These are phyloP conservation scores for Tribolium castaneum DNA, from an alignment of 1,140 invertebrate species.

Conservation along the genomic window DNA sequence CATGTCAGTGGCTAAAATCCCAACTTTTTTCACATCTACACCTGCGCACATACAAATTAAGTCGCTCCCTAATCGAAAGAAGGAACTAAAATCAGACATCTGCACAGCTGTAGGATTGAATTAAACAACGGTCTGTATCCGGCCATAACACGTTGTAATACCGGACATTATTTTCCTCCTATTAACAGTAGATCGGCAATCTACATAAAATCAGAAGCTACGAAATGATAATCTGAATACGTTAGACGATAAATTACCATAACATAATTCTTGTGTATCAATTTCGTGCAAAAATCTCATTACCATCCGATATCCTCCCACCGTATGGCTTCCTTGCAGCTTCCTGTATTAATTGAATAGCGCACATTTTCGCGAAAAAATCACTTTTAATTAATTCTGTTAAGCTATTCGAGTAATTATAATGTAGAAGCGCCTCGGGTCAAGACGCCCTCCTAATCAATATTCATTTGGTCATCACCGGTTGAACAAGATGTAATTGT, in stretches of 20 bases:
- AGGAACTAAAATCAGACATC: too few species aligned
- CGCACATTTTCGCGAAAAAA: background rate
- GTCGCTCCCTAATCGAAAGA: too few species aligned
- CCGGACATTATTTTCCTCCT: background rate
- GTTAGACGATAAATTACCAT: background rate
- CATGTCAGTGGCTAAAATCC: background rate
- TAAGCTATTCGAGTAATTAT: background rate
- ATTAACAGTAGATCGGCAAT: background rate
- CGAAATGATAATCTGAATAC: background rate
- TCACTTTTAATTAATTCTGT: background rate
- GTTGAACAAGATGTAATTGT: constrained; percentile 4
- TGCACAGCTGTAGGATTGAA: too few species aligned
- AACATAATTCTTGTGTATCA: background rate
- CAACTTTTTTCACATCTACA: too few species aligned
- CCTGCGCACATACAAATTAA: too few species aligned
- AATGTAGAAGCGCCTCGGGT: background rate
- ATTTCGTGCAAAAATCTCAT: constrained; percentile 7
- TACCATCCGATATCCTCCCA: constrained; percentile 13
- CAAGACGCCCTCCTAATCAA: constrained; percentile 14
- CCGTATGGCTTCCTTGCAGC: constrained; percentile 11
- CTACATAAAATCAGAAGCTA: background rate
- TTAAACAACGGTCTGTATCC: background rate
- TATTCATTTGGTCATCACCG: constrained; percentile 18
- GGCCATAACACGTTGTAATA: background rate
- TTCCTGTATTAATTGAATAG: constrained; percentile 5